These are phyloP conservation scores for Physeter macrocephalus DNA, from an alignment of 2,113 vertebrate species.

Conservation along the genomic window DNA sequence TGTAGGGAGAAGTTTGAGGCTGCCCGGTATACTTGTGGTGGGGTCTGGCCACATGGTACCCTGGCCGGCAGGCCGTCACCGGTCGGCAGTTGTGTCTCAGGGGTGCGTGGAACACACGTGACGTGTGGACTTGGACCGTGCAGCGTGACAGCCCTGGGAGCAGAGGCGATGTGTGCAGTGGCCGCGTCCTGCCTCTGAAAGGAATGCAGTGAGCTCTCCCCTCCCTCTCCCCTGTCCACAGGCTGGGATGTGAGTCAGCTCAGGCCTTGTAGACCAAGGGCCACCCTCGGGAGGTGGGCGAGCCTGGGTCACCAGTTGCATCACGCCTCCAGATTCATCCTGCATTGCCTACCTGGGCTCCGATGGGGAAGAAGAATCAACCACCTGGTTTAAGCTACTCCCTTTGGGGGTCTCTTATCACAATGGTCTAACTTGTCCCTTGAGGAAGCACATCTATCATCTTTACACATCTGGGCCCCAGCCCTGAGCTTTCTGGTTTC, in stretches of 20 bases:
- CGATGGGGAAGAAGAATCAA: background rate
- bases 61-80: background rate
- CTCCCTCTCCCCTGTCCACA: background rate
- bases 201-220: fast-evolving
- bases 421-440: background rate
- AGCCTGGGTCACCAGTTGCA: background rate
- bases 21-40: background rate
- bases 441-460: fast-evolving
- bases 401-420: background rate
- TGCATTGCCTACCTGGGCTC: background rate
- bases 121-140: fast-evolving
- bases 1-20: too few relatives aligned
- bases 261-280: background rate
- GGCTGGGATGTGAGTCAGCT: background rate
- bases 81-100: fast-evolving
- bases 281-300: background rate
- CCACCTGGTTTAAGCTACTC: fast-evolving
- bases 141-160: background rate
- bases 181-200: too few relatives aligned
- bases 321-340: fast-evolving
- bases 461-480: fast-evolving
- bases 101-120: fast-evolving
- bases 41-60: fast-evolving
- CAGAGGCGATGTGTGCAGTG: fast-evolving
- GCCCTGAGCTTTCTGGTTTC: background rate